phyloP scores from a whole-genome alignment of 2,113 vertebrate genomes.

The Pterocles gutturalis region DNA sequence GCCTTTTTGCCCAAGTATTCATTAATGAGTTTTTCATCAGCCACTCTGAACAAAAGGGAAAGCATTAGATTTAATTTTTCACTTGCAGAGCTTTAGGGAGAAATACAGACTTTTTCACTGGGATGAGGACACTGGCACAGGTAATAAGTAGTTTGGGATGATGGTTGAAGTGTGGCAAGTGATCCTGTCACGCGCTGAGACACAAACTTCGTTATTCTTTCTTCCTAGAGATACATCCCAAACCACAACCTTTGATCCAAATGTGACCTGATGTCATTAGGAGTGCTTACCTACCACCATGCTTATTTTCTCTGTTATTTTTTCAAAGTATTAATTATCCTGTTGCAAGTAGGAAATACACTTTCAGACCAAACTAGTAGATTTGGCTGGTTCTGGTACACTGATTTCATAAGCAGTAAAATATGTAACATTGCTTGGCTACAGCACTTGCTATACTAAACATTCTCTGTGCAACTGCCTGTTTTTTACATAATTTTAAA shows the following conservation, averaged over 20 bases:
- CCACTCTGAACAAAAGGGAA: background rate
- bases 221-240: background rate
- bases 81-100: background rate
- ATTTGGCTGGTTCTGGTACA: background rate
- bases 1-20: background rate
- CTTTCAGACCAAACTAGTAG: background rate
- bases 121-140: background rate
- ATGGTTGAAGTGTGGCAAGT: background rate
- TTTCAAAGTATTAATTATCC: background rate
- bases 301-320: background rate
- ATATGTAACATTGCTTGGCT: background rate
- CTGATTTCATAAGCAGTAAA: constrained; percentile 9
- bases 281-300: background rate
- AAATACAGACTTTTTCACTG: background rate
- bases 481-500: background rate
- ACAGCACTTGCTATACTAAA: background rate
- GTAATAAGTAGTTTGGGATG: background rate
- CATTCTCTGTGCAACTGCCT: background rate
- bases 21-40: background rate
- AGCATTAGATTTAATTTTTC: background rate
- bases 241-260: background rate
- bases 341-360: background rate
- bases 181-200: background rate
- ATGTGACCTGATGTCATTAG: background rate
- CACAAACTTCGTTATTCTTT: background rate